These are phyloP conservation scores for Rhodophaea formosa DNA, from an alignment of 2,888 invertebrate genomes.

Conservation along the genomic window DNA sequence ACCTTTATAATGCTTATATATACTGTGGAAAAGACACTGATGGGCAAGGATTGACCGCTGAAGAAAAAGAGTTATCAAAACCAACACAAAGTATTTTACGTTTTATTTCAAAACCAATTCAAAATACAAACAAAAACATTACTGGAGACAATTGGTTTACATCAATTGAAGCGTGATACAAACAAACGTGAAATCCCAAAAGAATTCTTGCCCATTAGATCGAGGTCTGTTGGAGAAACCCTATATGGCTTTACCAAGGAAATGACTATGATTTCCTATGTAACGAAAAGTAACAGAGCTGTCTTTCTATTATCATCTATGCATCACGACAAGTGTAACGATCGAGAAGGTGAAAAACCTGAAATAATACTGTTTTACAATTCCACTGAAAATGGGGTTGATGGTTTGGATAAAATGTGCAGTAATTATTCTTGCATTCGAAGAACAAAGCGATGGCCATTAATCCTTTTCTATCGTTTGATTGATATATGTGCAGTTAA, in stretches of 20 bases:
- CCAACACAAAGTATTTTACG: slow-evolving; percentile 6
- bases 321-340: not conserved
- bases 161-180: slow-evolving; percentile 3
- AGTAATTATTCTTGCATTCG: slow-evolving; percentile 5
- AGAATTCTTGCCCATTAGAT: not conserved
- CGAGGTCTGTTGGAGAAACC: not conserved
- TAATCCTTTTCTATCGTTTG: slow-evolving; percentile 5
- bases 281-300: slow-evolving; percentile 13
- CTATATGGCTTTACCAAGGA: slow-evolving; percentile 13
- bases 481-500: not conserved
- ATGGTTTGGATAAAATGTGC: not conserved
- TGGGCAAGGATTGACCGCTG: slow-evolving; percentile 14
- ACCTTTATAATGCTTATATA: slow-evolving; percentile 13
- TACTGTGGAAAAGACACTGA: slow-evolving; percentile 16
- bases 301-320: slow-evolving; percentile 12
- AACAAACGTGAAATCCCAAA: slow-evolving; percentile 10
- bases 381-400: not conserved
- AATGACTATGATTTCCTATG: slow-evolving; percentile 10
- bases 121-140: slow-evolving; percentile 1
- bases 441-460: slow-evolving; percentile 2
- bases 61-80: slow-evolving; percentile 7
- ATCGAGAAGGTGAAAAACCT: slow-evolving; percentile 6
- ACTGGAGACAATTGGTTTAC: slow-evolving; percentile 4
- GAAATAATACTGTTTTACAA: slow-evolving; percentile 11
- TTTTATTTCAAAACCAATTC: slow-evolving; percentile 3